These are phyloP conservation scores for Brachirus orientalis DNA, from an alignment of 2,113 vertebrate genomes.

Conservation along the genomic window DNA sequence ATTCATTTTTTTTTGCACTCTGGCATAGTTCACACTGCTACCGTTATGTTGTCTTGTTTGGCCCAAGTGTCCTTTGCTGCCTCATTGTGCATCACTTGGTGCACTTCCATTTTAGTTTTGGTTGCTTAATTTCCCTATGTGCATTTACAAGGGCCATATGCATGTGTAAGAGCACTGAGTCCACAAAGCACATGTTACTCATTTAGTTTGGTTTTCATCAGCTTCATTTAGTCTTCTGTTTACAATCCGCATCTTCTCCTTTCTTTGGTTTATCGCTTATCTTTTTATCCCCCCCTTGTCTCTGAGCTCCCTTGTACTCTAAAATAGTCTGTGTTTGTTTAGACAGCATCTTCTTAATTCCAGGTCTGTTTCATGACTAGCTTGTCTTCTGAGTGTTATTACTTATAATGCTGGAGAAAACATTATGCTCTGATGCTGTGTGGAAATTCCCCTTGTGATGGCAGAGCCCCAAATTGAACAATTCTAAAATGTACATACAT, in stretches of 20 bases:
- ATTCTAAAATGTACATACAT: conserved; percentile 54
- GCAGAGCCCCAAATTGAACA: conserved; percentile 65
- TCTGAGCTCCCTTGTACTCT: conserved; percentile 41
- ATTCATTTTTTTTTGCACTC: background rate
- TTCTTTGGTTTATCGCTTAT: conserved; percentile 55
- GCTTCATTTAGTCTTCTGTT: conserved; percentile 68
- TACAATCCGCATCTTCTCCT: conserved; percentile 54
- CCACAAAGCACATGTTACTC: conserved; percentile 68
- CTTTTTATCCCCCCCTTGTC: conserved; percentile 57
- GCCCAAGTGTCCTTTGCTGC: conserved; percentile 21
- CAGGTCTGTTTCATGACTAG: conserved; percentile 58
- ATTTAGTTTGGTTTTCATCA: conserved; percentile 75
- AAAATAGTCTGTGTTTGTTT: conserved; percentile 63
- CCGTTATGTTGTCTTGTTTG: conserved; percentile 37
- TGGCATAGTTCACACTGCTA: conserved; percentile 8
- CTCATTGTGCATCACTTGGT: conserved; percentile 37
- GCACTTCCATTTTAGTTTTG: conserved; percentile 43
- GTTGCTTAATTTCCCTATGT: conserved; percentile 43
- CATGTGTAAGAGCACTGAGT: conserved; percentile 60
- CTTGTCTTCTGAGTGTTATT: conserved; percentile 52
- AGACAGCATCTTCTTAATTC: conserved; percentile 61
- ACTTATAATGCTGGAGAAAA: conserved; percentile 57
- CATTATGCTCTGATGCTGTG: conserved; percentile 44
- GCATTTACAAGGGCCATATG: conserved; percentile 32
- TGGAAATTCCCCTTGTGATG: conserved; percentile 71